These are phyloP conservation scores for Theropithecus gelada DNA, from an alignment of 2,113 vertebrate species.

Conservation along the genomic window DNA sequence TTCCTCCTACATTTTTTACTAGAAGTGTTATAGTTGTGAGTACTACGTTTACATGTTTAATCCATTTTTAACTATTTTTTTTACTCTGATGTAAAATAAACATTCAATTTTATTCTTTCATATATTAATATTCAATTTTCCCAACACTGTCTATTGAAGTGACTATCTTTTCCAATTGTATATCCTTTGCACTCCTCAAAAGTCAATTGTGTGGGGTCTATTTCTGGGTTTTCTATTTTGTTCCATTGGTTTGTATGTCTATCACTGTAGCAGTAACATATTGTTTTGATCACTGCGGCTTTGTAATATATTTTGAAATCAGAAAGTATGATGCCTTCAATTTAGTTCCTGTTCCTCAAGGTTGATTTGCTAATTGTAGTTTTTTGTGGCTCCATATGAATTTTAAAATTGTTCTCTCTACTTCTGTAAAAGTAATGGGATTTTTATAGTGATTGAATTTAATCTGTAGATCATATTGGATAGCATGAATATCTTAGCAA, in stretches of 20 bases:
- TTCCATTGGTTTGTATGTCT: background rate
- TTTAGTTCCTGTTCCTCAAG: background rate
- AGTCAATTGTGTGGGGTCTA: background rate
- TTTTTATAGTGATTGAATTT: background rate
- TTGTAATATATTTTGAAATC: background rate
- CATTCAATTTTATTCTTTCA: background rate
- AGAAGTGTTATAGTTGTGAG: background rate
- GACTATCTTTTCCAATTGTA: background rate
- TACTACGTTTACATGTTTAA: background rate
- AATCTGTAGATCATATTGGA: background rate
- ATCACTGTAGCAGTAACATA: background rate
- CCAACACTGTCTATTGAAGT: background rate
- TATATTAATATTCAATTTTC: background rate
- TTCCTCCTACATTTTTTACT: background rate
- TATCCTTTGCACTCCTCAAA: background rate
- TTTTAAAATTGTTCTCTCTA: background rate
- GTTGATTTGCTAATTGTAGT: background rate
- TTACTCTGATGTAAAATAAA: background rate
- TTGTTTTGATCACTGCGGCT: background rate
- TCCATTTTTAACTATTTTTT: background rate
- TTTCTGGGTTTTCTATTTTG: background rate
- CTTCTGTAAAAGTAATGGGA: background rate
- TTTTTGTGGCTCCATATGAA: background rate
- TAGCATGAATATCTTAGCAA: background rate
- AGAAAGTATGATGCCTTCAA: background rate